Base-by-base conservation (phyloP, 1,140 invertebrate genomes). In the Dinoponera quadriceps region DNA sequence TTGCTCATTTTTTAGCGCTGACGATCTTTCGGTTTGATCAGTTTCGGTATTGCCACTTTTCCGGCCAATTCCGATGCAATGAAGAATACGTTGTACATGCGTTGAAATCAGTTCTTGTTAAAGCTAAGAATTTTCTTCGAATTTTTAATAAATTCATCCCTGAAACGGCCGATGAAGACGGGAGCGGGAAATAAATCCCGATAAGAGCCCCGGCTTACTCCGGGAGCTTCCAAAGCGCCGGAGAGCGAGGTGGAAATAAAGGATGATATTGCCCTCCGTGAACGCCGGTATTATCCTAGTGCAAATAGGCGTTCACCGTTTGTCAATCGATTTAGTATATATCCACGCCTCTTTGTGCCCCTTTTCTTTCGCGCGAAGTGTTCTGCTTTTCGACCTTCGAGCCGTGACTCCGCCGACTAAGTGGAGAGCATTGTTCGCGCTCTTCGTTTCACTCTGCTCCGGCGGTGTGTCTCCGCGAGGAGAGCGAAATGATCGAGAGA, bases 291-390 rank as follows among this genome's bases (percentile, higher is more conserved):
- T 80, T 59, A 80, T 80, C 65, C 75, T 29, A 80, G 65, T 71
- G 65, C 65, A 71, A 80, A 80, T 80, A 71, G 75, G 63, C 75
- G 75, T 80, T 80, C 75, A 80, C 75, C 33, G 65, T 80, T 80
- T 80, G 33, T 80, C 66, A 69, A 80, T 80, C 75, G 75, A 80
- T 80, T 33, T 51, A 18, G 22, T 57, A 27, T 78, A 55, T 54
- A 77, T 38, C 49, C 20, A 44, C n/a, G 57, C 57, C 38, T 55
- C 18, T 33, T 44, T 22, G 44, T 38, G 20, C n/a, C 20, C 18
- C 33, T 78, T 68, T 68, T 68, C 22, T 55, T 14, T 14, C n/a
- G 54, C 54, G 25, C 27, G 65, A 68, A 78, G 51, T 55, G 22
- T 49, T 57, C 18, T 69, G 55, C 51, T 25, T 57, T 65, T 25